These are phyloP conservation scores for Lepidotrigona ventralis DNA, from an alignment of 1,140 invertebrate species.

Conservation along the genomic window DNA sequence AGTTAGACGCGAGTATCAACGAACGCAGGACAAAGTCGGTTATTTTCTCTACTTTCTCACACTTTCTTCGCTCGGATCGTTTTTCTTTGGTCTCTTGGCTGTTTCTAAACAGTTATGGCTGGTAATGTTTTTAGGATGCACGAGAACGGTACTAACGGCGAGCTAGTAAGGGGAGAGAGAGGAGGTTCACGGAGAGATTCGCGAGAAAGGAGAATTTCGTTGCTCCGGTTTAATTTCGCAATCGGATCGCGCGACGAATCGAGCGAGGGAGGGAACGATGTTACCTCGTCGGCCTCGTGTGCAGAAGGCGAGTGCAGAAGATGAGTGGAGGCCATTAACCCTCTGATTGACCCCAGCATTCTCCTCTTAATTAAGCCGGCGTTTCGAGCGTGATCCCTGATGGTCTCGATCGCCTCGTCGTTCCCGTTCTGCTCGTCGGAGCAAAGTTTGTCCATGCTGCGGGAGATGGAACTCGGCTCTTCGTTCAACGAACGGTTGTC, in stretches of 20 bases:
- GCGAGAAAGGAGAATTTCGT: neutral
- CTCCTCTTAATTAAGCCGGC: conserved; percentile 72
- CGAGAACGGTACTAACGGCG: no score
- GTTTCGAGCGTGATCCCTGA: conserved; percentile 59
- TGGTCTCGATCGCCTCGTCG: conserved; percentile 44
- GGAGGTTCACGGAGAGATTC: neutral
- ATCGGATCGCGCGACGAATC: neutral
- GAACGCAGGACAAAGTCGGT: conserved; percentile 66
- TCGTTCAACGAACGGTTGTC: conserved; percentile 61
- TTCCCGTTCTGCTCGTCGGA: conserved; percentile 46
- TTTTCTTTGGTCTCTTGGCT: neutral
- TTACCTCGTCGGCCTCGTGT: conserved; percentile 73
- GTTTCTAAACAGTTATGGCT: no score
- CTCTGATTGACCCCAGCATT: conserved; percentile 77
- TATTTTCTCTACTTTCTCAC: conserved; percentile 79
- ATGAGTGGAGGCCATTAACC: conserved; percentile 76
- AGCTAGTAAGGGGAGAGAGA: neutral
- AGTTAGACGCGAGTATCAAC: neutral
- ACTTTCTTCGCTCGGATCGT: conserved; percentile 72
- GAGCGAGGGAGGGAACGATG: neutral
- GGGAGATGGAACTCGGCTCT: conserved; percentile 60
- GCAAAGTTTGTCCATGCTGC: conserved; percentile 70
- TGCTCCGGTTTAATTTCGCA: neutral
- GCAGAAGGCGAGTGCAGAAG: conserved; percentile 62
- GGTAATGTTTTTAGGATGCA: no score